A percentile compares a stretch with the other conserved stretches of the same genome.
Evolutionary conservation across 2,113 vertebrate genomes (phyloP).

Genomic region (Sciurus niger): DNA sequence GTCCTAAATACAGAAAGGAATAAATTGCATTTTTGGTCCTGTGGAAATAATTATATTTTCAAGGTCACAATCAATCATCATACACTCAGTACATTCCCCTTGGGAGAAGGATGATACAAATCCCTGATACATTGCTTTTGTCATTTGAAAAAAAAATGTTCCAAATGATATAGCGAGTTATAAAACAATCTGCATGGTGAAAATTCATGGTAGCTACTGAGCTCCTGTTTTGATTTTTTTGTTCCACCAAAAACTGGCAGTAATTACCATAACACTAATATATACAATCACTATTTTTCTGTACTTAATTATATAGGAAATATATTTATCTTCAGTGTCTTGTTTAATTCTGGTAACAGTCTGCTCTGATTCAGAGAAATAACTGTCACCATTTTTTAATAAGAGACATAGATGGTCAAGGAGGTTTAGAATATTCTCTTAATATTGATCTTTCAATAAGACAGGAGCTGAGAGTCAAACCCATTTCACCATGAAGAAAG

Average conservation of each 20-base stretch:
- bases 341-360: conserved; percentile 12
- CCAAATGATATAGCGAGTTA: conserved; percentile 35
- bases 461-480: background rate
- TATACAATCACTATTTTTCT: conserved; percentile 32
- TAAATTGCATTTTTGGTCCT: conserved; percentile 75
- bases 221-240: background rate
- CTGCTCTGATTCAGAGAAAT: background rate
- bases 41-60: conserved; percentile 83
- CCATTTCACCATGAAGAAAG: background rate
- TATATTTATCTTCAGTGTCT: background rate
- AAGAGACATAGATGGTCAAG: background rate
- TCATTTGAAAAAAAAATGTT: conserved; percentile 65
- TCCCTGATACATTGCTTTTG: conserved; percentile 71
- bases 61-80: conserved; percentile 84
- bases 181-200: background rate
- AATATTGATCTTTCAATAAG: background rate
- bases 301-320: conserved; percentile 43
- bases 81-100: conserved; percentile 70
- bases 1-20: conserved; percentile 69
- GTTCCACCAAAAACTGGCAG: background rate
- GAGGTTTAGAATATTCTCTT: background rate
- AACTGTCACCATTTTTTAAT: background rate
- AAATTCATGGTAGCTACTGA: background rate
- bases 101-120: conserved; percentile 73
- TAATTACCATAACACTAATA: conserved; percentile 24